phyloP scores from a whole-genome alignment of 2,113 vertebrate species.

The Calypte anna region DNA sequence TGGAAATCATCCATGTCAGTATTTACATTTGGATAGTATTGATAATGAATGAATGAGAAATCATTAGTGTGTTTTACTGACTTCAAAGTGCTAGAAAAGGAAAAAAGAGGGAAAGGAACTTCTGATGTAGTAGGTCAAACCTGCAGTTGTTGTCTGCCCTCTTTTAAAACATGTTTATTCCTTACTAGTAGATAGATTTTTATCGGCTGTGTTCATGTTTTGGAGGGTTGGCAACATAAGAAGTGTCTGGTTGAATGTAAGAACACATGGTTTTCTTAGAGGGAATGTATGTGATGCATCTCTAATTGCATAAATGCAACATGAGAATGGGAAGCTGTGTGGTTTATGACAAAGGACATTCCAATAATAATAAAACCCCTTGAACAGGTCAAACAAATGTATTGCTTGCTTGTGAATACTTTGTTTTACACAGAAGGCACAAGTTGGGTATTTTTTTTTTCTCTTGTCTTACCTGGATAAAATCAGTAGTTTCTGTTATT shows the following conservation, averaged over 20 bases:
- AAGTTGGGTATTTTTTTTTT: not conserved
- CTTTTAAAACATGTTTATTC: not conserved
- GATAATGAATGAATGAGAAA: not conserved
- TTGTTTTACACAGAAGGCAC: not conserved
- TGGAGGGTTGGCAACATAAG: not conserved
- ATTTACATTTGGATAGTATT: not conserved
- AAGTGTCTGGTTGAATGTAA: not conserved
- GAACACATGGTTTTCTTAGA: not conserved
- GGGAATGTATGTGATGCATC: not conserved
- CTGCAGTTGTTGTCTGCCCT: not conserved
- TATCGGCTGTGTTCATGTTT: not conserved
- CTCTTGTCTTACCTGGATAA: not conserved
- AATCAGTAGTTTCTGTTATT: not conserved
- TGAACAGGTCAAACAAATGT: not conserved
- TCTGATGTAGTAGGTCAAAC: not conserved
- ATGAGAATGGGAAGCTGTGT: not conserved
- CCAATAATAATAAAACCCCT: not conserved
- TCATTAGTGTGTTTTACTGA: not conserved
- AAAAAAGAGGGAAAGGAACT: rapidly evolving
- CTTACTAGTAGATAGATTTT: not conserved
- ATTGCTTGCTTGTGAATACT: not conserved
- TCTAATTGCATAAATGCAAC: not conserved
- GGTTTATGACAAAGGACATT: not conserved
- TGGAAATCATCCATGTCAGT: not conserved
- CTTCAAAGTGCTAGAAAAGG: not conserved